These are phyloP conservation scores for Bombus waltoni DNA, from an alignment of 1,140 invertebrate genomes.

Conservation along the genomic window DNA sequence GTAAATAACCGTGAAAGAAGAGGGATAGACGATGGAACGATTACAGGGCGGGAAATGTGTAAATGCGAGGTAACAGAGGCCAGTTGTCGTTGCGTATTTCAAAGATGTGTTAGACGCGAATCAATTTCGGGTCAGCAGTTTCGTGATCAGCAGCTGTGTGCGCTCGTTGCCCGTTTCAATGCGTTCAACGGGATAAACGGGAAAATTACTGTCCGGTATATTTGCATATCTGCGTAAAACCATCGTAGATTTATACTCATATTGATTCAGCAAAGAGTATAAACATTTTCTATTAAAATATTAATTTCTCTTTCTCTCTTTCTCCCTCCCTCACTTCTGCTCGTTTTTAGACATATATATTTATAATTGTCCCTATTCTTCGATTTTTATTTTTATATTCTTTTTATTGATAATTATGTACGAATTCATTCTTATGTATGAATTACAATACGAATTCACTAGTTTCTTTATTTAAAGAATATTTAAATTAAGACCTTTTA, in stretches of 20 bases:
- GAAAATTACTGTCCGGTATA: slow-evolving; percentile 25
- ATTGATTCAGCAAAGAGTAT: background rate
- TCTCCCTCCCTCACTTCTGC: fast-evolving
- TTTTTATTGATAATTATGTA: too few relatives aligned
- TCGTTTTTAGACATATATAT: background rate
- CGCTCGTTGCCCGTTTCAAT: background rate
- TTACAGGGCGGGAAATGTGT: slow-evolving; percentile 17
- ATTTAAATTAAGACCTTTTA: background rate
- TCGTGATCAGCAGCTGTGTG: slow-evolving; percentile 10
- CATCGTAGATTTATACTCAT: background rate
- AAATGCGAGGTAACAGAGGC: background rate
- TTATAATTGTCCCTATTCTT: background rate
- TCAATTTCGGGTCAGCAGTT: slow-evolving; percentile 37
- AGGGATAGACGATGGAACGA: slow-evolving; percentile 1
- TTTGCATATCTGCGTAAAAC: slow-evolving; percentile 14
- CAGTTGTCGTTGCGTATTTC: slow-evolving; percentile 20
- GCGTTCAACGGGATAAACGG: slow-evolving; percentile 5
- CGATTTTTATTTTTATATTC: too few relatives aligned
- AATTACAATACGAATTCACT: too few relatives aligned
- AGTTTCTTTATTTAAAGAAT: background rate
- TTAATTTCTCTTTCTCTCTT: background rate
- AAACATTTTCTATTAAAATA: background rate
- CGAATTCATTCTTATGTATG: too few relatives aligned
- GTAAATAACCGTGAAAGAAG: slow-evolving; percentile 1
- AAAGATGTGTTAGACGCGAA: slow-evolving; percentile 32